Conservation (phyloP, 1,140 invertebrate genomes). For the Protaetia brevitarsis region DNA sequence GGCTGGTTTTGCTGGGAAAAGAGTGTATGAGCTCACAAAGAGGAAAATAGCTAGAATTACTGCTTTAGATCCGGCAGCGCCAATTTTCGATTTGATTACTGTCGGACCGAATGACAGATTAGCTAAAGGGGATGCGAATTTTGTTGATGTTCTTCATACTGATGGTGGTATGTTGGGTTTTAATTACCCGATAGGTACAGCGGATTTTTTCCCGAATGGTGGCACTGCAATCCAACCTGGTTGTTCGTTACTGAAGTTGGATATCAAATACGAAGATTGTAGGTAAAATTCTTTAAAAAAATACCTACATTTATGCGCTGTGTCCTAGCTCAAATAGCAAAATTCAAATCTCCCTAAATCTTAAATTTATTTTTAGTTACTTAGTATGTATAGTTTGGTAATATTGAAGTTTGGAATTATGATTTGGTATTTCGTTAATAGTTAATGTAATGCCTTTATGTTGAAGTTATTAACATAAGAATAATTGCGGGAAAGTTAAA, state of each 20-base stretch:
- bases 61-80: slow-evolving; percentile 66
- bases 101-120: background rate
- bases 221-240: slow-evolving; percentile 62
- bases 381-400: too few species aligned
- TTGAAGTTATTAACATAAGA: too few species aligned
- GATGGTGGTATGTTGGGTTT: slow-evolving; percentile 59
- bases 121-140: slow-evolving; percentile 35
- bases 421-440: too few species aligned
- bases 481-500: too few species aligned
- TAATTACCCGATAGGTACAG: slow-evolving; percentile 53
- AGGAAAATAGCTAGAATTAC: slow-evolving; percentile 48
- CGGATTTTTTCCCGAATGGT: slow-evolving; percentile 65
- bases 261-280: slow-evolving; percentile 51
- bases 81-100: slow-evolving; percentile 51
- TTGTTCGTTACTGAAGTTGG: slow-evolving; percentile 45
- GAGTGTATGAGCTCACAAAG: slow-evolving; percentile 31
- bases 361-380: too few species aligned
- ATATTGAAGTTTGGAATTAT: too few species aligned
- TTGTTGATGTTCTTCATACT: slow-evolving; percentile 59
- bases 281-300: slow-evolving; percentile 30
- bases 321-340: too few species aligned
- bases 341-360: too few species aligned
- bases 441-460: too few species aligned
- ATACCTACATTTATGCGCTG: too few species aligned
- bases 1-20: slow-evolving; percentile 65